phyloP scores from a whole-genome alignment of 2,888 invertebrate genomes.

The Drosophila phalerata region DNA sequence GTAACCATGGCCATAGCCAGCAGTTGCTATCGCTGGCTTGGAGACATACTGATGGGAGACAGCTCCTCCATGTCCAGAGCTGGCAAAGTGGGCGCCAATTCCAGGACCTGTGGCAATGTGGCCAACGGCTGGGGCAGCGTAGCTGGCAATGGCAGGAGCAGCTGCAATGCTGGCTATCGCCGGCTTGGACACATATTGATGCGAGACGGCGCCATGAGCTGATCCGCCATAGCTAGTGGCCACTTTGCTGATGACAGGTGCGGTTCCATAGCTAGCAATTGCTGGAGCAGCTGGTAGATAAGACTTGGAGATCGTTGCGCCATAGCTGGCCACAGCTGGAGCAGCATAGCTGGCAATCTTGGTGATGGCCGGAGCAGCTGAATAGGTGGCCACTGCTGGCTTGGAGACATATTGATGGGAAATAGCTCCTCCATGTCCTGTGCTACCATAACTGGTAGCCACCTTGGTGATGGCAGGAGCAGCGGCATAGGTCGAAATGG shows the following conservation, averaged over 20 bases:
- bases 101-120: constrained; percentile 69
- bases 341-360: constrained; percentile 38
- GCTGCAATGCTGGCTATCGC: constrained; percentile 39
- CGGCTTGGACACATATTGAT: constrained; percentile 76
- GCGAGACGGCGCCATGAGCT: constrained; percentile 61
- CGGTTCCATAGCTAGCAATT: constrained; percentile 58
- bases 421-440: constrained; percentile 22
- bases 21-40: constrained; percentile 60
- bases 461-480: constrained; percentile 59
- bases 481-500: too few relatives aligned
- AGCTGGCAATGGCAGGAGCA: constrained; percentile 25
- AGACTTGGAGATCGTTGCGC: constrained; percentile 40
- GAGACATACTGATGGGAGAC: constrained; percentile 74
- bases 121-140: constrained; percentile 48
- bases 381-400: constrained; percentile 36
- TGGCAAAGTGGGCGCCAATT: constrained; percentile 30
- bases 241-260: constrained; percentile 45
- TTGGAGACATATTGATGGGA: constrained; percentile 37
- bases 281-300: constrained; percentile 55
- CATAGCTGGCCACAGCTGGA: constrained; percentile 77
- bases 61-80: constrained; percentile 45
- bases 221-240: constrained; percentile 59
- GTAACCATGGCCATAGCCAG: constrained; percentile 41
- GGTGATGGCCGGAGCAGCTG: constrained; percentile 28
- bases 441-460: constrained; percentile 44